Percentiles rank a stretch among this genome's conserved stretches.
phyloP scores from a whole-genome alignment of 1,140 invertebrate species.

The Drosophila navojoa region DNA sequence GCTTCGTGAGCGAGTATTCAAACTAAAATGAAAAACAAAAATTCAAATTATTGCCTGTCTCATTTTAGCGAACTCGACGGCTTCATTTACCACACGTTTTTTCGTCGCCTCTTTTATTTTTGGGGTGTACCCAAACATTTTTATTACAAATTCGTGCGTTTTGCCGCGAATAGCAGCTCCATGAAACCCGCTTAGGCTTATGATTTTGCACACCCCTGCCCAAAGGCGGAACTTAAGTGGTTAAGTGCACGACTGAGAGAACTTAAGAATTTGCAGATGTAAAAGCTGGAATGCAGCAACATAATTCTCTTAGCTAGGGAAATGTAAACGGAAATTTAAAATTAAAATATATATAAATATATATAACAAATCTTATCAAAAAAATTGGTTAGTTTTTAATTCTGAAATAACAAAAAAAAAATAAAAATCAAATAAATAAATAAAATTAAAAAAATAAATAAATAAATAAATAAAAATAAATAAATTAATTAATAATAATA shows the following conservation, averaged over 20 bases:
- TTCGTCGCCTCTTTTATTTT: not conserved
- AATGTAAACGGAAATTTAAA: not conserved
- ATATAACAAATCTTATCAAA: too few species aligned
- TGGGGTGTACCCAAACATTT: slow-evolving; percentile 66
- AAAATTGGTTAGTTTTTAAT: too few species aligned
- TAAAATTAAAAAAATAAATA: too few species aligned
- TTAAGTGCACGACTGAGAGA: not conserved
- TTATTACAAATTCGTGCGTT: slow-evolving; percentile 79
- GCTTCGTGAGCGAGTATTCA: not conserved
- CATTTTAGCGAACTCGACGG: slow-evolving; percentile 17
- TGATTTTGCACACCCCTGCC: not conserved
- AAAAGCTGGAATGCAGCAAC: not conserved
- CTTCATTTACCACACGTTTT: slow-evolving; percentile 66
- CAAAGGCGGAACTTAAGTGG: not conserved
- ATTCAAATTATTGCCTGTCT: slow-evolving; percentile 35
- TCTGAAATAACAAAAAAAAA: too few species aligned
- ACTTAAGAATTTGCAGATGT: not conserved
- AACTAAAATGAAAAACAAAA: slow-evolving; percentile 16
- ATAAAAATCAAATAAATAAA: too few species aligned
- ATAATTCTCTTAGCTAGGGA: not conserved
- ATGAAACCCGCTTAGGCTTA: slow-evolving; percentile 16
- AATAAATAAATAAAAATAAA: too few species aligned
- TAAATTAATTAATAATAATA: too few species aligned
- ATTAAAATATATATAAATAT: too few species aligned
- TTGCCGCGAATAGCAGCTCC: slow-evolving; percentile 62